Percentiles rank a stretch among this genome's conserved stretches.
phyloP scores from a whole-genome alignment of 2,797 vertebrate genomes.

The Sebastes vulpes region DNA sequence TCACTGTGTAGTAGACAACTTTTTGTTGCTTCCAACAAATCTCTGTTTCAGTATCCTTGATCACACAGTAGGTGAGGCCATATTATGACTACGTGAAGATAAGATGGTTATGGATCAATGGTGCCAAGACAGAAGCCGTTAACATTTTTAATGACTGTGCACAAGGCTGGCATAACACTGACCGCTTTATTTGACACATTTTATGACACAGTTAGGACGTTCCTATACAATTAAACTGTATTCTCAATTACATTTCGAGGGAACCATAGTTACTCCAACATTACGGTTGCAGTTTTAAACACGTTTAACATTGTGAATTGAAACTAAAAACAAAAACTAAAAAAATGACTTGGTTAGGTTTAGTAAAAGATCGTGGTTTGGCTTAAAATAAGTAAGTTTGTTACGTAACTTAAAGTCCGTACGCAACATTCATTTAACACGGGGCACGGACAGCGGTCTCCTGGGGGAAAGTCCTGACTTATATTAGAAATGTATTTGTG shows the following conservation, averaged over 20 bases:
- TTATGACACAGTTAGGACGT: neutral
- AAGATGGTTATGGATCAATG: neutral
- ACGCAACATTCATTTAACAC: neutral
- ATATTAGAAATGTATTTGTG: too few relatives aligned
- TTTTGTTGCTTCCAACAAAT: neutral
- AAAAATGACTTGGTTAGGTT: neutral
- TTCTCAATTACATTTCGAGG: neutral
- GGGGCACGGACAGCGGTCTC: neutral
- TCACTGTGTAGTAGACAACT: neutral
- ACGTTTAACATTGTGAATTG: neutral
- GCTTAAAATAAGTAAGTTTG: neutral
- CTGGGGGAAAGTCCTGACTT: neutral
- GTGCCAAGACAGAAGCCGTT: neutral
- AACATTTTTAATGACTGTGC: neutral
- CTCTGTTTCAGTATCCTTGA: neutral
- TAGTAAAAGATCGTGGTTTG: neutral
- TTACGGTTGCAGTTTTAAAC: neutral
- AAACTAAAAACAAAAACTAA: neutral
- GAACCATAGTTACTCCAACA: neutral
- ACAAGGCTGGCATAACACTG: neutral
- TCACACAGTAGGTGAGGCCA: neutral
- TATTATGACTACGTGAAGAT: neutral
- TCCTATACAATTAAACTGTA: neutral
- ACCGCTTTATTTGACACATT: neutral
- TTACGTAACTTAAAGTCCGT: fast-evolving